Percentiles rank a stretch among this genome's conserved stretches.
These are phyloP conservation scores for Prostheceraeus crozeri DNA, from an alignment of 2,888 invertebrate genomes.

Conservation along the genomic window DNA sequence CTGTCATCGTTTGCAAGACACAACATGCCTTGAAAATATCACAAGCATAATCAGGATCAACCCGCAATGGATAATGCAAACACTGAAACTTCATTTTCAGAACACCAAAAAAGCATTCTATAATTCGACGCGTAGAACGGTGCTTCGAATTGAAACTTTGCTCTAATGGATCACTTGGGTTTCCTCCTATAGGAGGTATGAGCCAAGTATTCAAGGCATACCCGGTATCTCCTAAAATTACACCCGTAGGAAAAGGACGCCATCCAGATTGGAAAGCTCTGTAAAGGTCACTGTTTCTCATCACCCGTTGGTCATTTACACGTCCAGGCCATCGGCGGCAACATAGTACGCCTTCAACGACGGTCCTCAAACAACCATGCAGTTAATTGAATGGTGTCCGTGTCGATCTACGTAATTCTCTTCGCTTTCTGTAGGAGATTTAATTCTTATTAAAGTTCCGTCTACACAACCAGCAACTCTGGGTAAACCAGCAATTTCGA, in stretches of 20 bases:
- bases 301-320: conserved; percentile 26
- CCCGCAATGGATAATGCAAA: conserved; percentile 7
- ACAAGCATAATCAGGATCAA: conserved; percentile 18
- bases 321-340: conserved; percentile 21
- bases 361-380: conserved; percentile 20
- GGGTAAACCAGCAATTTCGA: conserved; percentile 15
- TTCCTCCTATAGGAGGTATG: conserved; percentile 23
- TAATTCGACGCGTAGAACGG: conserved; percentile 2
- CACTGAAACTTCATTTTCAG: conserved; percentile 22
- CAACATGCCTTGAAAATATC: conserved; percentile 15
- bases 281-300: conserved; percentile 5
- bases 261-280: conserved; percentile 24
- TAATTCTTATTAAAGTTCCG: conserved; percentile 22
- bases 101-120: conserved; percentile 26
- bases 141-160: conserved; percentile 15
- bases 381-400: conserved; percentile 26
- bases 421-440: conserved; percentile 24
- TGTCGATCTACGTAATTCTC: conserved; percentile 28
- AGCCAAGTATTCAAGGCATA: conserved; percentile 28
- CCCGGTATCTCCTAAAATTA: conserved; percentile 27
- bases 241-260: conserved; percentile 24
- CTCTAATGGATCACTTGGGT: background rate
- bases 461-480: conserved; percentile 24
- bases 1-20: too few relatives aligned
- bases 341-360: conserved; percentile 19